phyloP scores from a whole-genome alignment of 1,140 invertebrate genomes.

The Frieseomelitta varia region DNA sequence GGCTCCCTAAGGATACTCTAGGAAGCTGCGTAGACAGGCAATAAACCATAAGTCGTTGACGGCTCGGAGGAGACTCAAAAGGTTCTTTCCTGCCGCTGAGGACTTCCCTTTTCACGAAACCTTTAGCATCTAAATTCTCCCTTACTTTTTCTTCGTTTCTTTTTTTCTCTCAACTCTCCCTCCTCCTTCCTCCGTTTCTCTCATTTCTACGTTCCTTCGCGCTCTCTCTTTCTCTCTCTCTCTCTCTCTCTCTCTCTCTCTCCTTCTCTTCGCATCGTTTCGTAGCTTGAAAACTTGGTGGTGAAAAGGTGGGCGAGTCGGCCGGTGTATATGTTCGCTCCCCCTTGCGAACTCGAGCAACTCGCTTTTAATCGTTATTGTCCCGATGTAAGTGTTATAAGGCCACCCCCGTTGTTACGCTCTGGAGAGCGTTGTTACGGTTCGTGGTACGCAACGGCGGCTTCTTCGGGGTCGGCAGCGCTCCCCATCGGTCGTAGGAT shows the following conservation, averaged over 20 bases:
- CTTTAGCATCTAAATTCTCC: conserved; percentile 45
- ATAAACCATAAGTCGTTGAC: conserved; percentile 70
- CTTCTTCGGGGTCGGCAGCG: conserved; percentile 34
- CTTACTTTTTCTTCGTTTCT: neutral
- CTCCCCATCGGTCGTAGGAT: conserved; percentile 40
- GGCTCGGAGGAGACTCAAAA: conserved; percentile 64
- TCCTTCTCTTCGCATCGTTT: neutral
- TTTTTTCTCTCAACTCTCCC: neutral
- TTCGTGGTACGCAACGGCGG: conserved; percentile 40
- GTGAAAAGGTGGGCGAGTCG: neutral
- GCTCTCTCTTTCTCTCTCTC: neutral
- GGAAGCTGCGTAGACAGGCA: conserved; percentile 60
- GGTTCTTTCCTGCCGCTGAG: conserved; percentile 54
- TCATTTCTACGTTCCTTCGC: neutral
- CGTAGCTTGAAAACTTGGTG: neutral
- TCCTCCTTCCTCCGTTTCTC: neutral
- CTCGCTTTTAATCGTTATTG: conserved; percentile 72
- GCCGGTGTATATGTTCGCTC: neutral
- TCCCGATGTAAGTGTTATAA: conserved; percentile 69
- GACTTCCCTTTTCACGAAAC: conserved; percentile 28
- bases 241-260: neutral
- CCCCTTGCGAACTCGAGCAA: conserved; percentile 19
- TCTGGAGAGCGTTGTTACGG: conserved; percentile 57
- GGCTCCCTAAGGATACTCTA: conserved; percentile 60
- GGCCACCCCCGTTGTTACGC: conserved; percentile 52